Evolutionary conservation across 2,113 vertebrate genomes (phyloP).

Genomic region (Syrmaticus mikado): DNA sequence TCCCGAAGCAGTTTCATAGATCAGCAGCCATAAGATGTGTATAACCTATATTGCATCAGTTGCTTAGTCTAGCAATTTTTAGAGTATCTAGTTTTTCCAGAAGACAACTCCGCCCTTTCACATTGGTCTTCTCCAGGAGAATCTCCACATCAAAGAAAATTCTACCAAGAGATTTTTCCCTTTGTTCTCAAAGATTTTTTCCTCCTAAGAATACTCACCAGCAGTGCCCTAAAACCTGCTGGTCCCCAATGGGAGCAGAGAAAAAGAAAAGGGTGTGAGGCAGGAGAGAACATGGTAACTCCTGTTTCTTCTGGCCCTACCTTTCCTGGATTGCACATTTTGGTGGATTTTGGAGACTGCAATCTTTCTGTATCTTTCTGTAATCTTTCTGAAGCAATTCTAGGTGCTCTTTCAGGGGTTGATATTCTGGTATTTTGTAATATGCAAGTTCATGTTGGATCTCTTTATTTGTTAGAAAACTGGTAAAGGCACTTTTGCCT

Average conservation of each 20-base stretch:
- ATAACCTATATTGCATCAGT: background rate
- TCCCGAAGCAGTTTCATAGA: conserved; percentile 7
- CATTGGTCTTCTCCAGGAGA: background rate
- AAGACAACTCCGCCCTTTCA: background rate
- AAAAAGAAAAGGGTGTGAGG: background rate
- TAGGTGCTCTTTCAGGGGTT: background rate
- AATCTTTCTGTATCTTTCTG: background rate
- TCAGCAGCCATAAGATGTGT: background rate
- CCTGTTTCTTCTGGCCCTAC: background rate
- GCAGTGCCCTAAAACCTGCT: background rate
- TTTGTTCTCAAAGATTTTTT: background rate
- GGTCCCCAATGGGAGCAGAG: background rate
- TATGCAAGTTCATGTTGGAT: background rate
- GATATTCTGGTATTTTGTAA: background rate
- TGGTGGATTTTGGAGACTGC: background rate
- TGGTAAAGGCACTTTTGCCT: background rate
- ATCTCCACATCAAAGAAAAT: background rate
- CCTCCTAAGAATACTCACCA: background rate
- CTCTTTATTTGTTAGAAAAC: background rate
- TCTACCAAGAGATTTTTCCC: background rate
- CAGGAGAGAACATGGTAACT: background rate
- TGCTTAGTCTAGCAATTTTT: background rate
- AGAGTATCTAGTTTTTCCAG: background rate
- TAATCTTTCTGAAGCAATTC: background rate
- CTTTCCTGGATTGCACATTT: background rate